Evolutionary conservation across 35 echinoderm and acorn worm species (phyloP).

Genomic region (Ophiothrix spiculata): DNA sequence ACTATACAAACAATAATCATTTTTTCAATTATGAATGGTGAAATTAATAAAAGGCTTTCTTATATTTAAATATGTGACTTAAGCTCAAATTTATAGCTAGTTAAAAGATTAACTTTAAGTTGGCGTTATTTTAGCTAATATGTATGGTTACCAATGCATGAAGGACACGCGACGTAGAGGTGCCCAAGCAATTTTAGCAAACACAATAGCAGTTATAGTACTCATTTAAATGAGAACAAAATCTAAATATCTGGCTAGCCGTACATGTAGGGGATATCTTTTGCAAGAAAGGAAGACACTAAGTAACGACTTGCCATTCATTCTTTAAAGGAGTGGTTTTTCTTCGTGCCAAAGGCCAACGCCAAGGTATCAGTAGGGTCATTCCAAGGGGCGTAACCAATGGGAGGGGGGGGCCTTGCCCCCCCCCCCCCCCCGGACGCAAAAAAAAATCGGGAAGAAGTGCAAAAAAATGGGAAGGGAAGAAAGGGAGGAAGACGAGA

Average conservation of each 20-base stretch:
- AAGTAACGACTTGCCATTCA: background rate
- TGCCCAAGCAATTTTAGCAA: background rate
- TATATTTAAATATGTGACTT: background rate
- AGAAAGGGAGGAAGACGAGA: no score
- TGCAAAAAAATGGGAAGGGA: no score
- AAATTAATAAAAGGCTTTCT: background rate
- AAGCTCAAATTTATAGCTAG: background rate
- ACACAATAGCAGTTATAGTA: background rate
- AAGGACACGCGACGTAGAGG: background rate
- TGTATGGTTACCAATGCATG: background rate
- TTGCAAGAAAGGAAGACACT: background rate
- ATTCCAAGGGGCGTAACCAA: no score
- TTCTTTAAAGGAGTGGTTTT: background rate
- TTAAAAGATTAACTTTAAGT: background rate
- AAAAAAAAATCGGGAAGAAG: no score
- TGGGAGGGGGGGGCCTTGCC: no score
- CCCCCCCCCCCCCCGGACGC: no score
- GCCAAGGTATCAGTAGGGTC: background rate
- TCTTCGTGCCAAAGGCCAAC: background rate
- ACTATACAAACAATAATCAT: background rate
- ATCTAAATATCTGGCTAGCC: background rate
- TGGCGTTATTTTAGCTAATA: background rate
- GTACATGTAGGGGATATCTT: background rate
- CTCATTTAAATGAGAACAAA: background rate
- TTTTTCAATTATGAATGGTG: background rate